Conservation (phyloP, 2,113 vertebrate genomes). For the Cryptomyrus ogoouensis region DNA sequence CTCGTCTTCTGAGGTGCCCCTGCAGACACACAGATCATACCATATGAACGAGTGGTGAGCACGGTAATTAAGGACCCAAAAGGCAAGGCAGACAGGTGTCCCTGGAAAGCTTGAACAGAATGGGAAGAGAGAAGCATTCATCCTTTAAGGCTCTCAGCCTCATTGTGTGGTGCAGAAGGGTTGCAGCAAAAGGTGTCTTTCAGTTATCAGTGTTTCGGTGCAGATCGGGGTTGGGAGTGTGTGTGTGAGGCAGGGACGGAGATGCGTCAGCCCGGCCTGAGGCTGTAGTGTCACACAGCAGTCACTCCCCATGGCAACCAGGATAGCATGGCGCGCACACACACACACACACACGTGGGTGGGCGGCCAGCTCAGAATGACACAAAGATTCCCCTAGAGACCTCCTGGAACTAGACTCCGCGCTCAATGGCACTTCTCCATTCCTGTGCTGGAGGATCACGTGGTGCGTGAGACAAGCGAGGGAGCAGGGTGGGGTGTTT, state of each 20-base stretch:
- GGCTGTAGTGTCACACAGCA: conserved; percentile 43
- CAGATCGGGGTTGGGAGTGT: conserved; percentile 20
- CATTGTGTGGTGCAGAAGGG: background rate
- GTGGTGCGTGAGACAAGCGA: conserved; percentile 17
- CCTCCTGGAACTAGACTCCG: conserved; percentile 11
- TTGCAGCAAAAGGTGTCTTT: background rate
- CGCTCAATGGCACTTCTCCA: background rate
- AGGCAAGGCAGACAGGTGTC: background rate
- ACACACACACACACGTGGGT: conserved; percentile 19
- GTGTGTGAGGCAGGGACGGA: conserved; percentile 31
- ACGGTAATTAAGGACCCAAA: background rate
- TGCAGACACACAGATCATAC: conserved; percentile 46
- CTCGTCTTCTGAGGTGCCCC: conserved; percentile 84
- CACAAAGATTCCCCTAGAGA: conserved; percentile 30
- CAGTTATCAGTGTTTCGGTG: background rate
- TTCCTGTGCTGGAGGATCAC: background rate
- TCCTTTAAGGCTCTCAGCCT: background rate
- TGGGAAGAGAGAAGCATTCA: conserved; percentile 16
- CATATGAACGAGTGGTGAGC: background rate
- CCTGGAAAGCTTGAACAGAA: conserved; percentile 2
- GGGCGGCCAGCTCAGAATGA: background rate
- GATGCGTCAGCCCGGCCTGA: conserved; percentile 52
- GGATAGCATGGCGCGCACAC: conserved; percentile 39
- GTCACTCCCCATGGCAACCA: conserved; percentile 71
- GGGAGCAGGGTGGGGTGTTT: background rate